A percentile compares a stretch with the other conserved stretches of the same genome.
Evolutionary conservation across 2,888 invertebrate species (phyloP).

Genomic region (Ormyrus labotus): DNA sequence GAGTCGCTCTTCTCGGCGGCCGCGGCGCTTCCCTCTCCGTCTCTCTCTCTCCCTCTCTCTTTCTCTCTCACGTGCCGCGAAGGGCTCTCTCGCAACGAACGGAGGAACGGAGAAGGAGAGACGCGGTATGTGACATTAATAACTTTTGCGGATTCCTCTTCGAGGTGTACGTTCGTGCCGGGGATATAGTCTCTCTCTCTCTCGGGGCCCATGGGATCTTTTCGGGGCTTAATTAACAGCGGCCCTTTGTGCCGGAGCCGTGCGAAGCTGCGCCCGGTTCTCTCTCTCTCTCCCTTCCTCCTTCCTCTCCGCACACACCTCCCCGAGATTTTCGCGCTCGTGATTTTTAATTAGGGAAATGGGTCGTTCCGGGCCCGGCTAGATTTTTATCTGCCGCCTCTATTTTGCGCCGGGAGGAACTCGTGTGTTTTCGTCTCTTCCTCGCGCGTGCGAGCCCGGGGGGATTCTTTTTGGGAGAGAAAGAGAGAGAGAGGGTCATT

Average conservation of each 20-base stretch:
- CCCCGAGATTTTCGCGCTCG: conserved; percentile 3
- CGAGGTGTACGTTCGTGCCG: neutral
- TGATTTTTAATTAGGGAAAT: conserved; percentile 44
- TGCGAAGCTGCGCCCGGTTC: conserved; percentile 6
- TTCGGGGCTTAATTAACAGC: conserved; percentile 55
- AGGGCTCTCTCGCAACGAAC: neutral
- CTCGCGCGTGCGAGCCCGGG: neutral
- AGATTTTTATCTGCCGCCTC: conserved; percentile 10
- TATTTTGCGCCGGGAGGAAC: neutral
- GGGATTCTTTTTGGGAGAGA: neutral
- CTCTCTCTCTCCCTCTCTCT: neutral
- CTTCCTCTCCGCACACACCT: neutral
- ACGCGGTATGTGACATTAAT: conserved; percentile 56
- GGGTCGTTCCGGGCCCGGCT: neutral
- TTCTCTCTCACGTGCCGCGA: conserved; percentile 5
- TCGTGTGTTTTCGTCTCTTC: neutral
- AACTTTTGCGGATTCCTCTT: conserved; percentile 51
- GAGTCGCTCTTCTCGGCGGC: neutral
- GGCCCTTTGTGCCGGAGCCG: conserved; percentile 29
- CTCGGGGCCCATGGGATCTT: conserved; percentile 43
- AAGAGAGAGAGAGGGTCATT: neutral
- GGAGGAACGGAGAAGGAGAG: conserved; percentile 13
- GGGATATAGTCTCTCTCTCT: neutral
- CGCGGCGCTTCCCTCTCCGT: conserved; percentile 54
- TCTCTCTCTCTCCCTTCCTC: too few species aligned